Conservation (phyloP, 2,888 invertebrate genomes). For the Chrysolina oricalcia region DNA sequence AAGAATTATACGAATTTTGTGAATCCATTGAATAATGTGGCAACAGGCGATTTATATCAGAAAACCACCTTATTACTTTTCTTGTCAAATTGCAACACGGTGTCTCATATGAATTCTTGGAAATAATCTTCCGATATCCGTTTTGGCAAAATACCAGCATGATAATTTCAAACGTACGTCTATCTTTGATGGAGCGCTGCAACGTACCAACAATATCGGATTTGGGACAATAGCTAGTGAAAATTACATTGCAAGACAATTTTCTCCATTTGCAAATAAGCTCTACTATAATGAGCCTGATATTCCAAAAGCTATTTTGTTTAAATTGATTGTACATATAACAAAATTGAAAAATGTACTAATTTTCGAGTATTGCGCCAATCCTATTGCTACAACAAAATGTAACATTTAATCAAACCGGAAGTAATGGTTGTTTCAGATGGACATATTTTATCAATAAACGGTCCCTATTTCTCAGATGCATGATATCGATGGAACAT, state of each 20-base stretch:
- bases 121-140: constrained; percentile 24
- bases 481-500: no score
- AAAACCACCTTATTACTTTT: not conserved
- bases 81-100: constrained; percentile 19
- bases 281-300: no score
- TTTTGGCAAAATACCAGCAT: constrained; percentile 14
- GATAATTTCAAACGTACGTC: constrained; percentile 13
- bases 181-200: no score
- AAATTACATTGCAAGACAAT: no score
- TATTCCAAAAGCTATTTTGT: constrained; percentile 16
- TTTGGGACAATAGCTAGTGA: constrained; percentile 24
- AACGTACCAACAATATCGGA: constrained; percentile 21
- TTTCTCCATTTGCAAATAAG: constrained; percentile 19
- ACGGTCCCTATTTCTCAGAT: no score
- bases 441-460: no score
- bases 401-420: no score
- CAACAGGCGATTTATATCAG: no score
- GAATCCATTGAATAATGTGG: no score
- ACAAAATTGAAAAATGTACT: constrained; percentile 25
- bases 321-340: constrained; percentile 24
- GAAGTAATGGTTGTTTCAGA: no score
- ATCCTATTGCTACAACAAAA: no score
- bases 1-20: no score
- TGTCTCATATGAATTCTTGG: not conserved
- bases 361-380: constrained; percentile 10